Evolutionary conservation across 1,140 invertebrate species (phyloP), one percentile per base, ranked within the genome.

Genomic region (Heliothis virescens): DNA sequence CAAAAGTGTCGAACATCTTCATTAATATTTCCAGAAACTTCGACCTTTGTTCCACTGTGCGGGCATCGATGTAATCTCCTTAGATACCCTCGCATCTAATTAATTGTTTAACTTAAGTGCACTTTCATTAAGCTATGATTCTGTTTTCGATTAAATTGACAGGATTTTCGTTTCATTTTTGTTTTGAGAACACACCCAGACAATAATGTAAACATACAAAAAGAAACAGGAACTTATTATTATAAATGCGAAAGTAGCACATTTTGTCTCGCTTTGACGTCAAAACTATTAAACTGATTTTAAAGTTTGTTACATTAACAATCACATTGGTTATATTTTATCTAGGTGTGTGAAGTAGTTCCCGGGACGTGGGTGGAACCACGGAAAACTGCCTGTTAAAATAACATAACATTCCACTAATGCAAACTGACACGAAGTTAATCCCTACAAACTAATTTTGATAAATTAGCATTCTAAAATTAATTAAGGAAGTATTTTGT

Each of bases 1-100:
- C 69, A 83, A 81, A 81, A 87, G 86, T 91, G 88, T 91, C 86
- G 57, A 89, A 91, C 91, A 90, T 90, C 90, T 92, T 90, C 90
- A 91, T 92, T 91, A 91, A 92, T 91, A 90, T 89, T 90, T 34
- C 52, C 57, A 9, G 57, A 13, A 41, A 75, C 29, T 71, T 71
- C 12, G 15, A 57, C 55, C 29, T 75, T 60, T n/a, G 41, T n/a
- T 55, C 48, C 48, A 52, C 21, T 41, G 34, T 62, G 53, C 71
- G 16, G 15, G 7, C 67, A 21, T 53, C 67, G 48, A 26, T 53
- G 48, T 71, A 71, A 71, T 71, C 48, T 71, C 67, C 29, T 71
- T n/a, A 41, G 60, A 34, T 10, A 57, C 53, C 18, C 59, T 10
- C 59, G 59, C 48, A 53, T 71, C 21, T 50, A 15, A 53, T 71